A percentile compares a stretch with the other conserved stretches of the same genome.
These are phyloP conservation scores for Lagodon rhomboides DNA, from an alignment of 2,797 vertebrate genomes.

Conservation along the genomic window DNA sequence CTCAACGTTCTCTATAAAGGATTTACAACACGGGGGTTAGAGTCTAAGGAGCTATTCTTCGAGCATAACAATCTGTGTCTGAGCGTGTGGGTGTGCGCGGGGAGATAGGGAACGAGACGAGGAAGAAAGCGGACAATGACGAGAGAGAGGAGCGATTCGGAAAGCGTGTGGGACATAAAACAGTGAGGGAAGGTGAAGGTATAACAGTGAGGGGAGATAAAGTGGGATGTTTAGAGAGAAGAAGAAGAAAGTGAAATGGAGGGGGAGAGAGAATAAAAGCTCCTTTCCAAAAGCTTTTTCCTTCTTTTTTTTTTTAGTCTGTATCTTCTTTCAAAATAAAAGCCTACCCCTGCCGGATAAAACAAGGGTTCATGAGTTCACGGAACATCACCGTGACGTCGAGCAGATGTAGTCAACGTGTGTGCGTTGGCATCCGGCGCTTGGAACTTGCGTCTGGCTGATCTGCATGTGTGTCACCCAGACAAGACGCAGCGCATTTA, in stretches of 20 bases:
- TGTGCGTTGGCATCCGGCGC: background rate
- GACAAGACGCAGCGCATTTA: conserved; percentile 34
- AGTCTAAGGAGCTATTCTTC: conserved; percentile 58
- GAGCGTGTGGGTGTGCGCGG: conserved; percentile 60
- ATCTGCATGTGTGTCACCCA: conserved; percentile 17
- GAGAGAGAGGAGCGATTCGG: conserved; percentile 9
- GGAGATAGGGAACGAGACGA: conserved; percentile 51
- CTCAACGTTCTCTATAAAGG: conserved; percentile 51
- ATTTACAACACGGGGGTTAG: conserved; percentile 64
- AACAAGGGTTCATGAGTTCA: background rate
- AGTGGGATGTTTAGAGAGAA: conserved; percentile 28
- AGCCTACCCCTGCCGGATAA: conserved; percentile 5
- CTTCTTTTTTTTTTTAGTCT: conserved; percentile 14
- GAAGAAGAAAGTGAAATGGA: conserved; percentile 37
- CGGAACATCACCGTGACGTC: background rate
- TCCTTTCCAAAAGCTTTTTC: conserved; percentile 9
- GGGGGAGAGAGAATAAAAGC: conserved; percentile 9
- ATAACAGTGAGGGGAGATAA: conserved; percentile 40
- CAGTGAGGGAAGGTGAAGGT: conserved; percentile 42
- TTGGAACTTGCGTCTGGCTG: conserved; percentile 10
- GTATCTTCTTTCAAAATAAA: conserved; percentile 12
- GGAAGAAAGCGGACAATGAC: background rate
- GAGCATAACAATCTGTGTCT: conserved; percentile 57
- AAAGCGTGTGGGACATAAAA: conserved; percentile 38
- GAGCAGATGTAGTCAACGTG: conserved; percentile 1